phyloP scores from a whole-genome alignment of 2,888 invertebrate species.

The Conus canariensis region DNA sequence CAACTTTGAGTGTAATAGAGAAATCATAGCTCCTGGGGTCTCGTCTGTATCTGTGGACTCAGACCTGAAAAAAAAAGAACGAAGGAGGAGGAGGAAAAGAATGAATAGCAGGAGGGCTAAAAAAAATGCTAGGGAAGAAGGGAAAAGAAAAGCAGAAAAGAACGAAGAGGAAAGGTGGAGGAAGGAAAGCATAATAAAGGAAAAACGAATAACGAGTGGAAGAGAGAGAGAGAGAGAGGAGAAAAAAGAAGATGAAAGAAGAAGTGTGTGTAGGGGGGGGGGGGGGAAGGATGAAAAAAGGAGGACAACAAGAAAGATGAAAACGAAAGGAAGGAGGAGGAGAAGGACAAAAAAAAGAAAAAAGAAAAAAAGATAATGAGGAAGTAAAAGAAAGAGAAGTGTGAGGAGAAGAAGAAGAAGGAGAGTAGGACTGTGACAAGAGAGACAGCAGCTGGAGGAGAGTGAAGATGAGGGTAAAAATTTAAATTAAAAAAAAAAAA shows the following conservation, averaged over 20 bases:
- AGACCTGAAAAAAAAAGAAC: too few relatives aligned
- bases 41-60: too few relatives aligned
- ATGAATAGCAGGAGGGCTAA: not conserved
- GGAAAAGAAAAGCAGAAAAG: not conserved
- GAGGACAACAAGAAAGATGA: not conserved
- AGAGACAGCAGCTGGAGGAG: not conserved
- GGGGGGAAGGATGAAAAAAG: not conserved
- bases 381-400: not conserved
- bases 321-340: too few relatives aligned
- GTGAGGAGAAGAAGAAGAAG: not conserved
- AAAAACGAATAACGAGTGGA: not conserved
- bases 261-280: not conserved
- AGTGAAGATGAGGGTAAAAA: not conserved
- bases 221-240: not conserved
- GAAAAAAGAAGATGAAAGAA: not conserved
- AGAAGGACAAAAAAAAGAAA: not conserved
- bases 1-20: too few relatives aligned
- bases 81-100: too few relatives aligned
- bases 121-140: not conserved
- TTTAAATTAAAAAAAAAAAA: not conserved
- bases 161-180: not conserved
- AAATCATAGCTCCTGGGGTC: too few relatives aligned
- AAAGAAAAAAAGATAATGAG: not conserved
- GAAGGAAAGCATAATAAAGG: not conserved
- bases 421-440: too few relatives aligned